phyloP scores from a whole-genome alignment of 2,888 invertebrate species.

The Iphiclides podalirius region DNA sequence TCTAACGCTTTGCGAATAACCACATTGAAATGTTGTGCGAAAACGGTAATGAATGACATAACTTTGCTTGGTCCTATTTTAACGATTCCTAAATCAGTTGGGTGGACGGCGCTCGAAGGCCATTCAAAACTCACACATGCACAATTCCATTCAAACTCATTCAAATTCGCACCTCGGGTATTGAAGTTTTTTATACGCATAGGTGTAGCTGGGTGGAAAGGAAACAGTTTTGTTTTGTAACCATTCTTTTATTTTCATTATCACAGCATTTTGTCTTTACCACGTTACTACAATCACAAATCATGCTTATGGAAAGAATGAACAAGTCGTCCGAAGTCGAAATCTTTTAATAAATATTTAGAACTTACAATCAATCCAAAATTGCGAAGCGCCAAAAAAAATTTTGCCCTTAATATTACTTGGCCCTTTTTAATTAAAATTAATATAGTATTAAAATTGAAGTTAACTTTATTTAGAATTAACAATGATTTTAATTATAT shows the following conservation, averaged over 20 bases:
- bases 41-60: no score
- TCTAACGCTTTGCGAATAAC: no score
- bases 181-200: constrained; percentile 17
- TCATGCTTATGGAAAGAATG: background rate
- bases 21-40: no score
- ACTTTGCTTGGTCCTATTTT: no score
- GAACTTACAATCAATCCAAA: constrained; percentile 5
- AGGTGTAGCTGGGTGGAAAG: constrained; percentile 68
- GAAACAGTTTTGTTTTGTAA: constrained; percentile 70
- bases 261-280: constrained; percentile 48
- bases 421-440: background rate
- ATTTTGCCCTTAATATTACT: background rate
- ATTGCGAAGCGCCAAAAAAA: background rate
- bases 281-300: constrained; percentile 20
- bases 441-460: constrained; percentile 1
- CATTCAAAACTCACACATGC: background rate
- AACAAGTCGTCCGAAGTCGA: constrained; percentile 16
- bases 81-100: no score
- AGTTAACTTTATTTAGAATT: background rate
- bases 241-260: constrained; percentile 68
- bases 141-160: background rate
- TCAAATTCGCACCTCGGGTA: background rate
- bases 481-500: background rate
- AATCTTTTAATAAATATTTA: background rate
- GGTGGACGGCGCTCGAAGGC: no score